These are phyloP conservation scores for Euglossa dilemma DNA, from an alignment of 1,140 invertebrate genomes.

Conservation along the genomic window DNA sequence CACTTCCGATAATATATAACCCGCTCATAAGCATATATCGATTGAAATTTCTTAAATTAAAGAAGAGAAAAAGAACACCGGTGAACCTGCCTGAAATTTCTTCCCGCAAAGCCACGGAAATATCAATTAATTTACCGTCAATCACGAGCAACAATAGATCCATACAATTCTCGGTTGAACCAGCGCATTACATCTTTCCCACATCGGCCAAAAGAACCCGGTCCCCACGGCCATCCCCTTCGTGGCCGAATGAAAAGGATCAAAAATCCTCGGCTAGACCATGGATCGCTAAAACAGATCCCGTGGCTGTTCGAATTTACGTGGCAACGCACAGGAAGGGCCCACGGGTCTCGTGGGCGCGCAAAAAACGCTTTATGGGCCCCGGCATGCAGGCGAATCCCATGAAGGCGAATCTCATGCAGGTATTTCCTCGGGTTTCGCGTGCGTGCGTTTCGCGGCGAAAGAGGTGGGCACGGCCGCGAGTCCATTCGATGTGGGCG, in stretches of 20 bases:
- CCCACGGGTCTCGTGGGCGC: conserved; percentile 10
- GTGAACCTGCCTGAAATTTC: no score
- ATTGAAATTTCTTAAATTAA: no score
- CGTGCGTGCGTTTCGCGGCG: background rate
- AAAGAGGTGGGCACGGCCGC: background rate
- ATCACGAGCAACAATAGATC: background rate
- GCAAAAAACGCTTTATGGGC: conserved; percentile 45
- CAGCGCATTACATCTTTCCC: background rate
- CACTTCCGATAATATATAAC: no score
- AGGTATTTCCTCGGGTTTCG: conserved; percentile 44
- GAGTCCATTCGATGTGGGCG: conserved; percentile 60
- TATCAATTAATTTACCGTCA: background rate
- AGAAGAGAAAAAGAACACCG: no score
- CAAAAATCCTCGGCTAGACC: background rate
- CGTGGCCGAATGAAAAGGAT: background rate
- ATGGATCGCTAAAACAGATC: background rate
- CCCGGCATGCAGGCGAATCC: conserved; percentile 32
- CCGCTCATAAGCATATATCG: no score
- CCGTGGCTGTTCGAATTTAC: background rate
- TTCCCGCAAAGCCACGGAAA: background rate
- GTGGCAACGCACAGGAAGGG: conserved; percentile 5
- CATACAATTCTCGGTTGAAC: background rate
- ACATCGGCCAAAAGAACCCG: background rate
- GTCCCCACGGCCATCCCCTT: background rate
- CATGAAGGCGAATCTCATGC: conserved; percentile 39